These are phyloP conservation scores for Knipowitschia caucasica DNA, from an alignment of 2,797 vertebrate genomes.

Conservation along the genomic window DNA sequence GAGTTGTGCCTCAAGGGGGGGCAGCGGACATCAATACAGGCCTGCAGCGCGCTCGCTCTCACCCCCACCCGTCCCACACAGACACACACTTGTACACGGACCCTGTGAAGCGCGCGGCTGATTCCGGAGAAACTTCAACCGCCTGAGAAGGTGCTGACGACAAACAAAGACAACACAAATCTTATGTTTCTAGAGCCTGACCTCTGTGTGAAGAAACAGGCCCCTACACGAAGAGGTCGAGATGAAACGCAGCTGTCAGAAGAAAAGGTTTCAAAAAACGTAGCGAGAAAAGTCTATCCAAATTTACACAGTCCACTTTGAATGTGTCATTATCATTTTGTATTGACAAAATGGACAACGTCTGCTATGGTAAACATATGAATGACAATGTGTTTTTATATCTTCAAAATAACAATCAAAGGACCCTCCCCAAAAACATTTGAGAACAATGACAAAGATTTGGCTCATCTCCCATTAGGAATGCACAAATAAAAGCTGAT, in stretches of 20 bases:
- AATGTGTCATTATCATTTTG: too few relatives aligned
- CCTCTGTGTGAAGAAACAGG: constrained; percentile 18
- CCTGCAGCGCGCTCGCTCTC: constrained; percentile 65
- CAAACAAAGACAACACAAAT: constrained; percentile 72
- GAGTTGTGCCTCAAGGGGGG: constrained; percentile 67
- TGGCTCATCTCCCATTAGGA: too few relatives aligned
- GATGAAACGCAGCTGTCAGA: background rate
- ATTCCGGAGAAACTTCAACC: constrained; percentile 69
- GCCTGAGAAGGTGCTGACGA: constrained; percentile 77
- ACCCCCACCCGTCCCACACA: constrained; percentile 39
- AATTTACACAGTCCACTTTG: too few relatives aligned
- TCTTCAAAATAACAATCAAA: too few relatives aligned
- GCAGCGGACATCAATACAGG: constrained; percentile 75
- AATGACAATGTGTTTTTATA: too few relatives aligned
- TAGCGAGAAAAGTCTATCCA: background rate
- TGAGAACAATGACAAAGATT: too few relatives aligned
- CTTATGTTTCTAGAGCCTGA: constrained; percentile 64
- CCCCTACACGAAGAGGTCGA: background rate
- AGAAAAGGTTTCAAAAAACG: background rate
- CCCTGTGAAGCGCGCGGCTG: constrained; percentile 57
- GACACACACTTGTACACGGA: constrained; percentile 48
- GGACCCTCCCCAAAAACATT: too few relatives aligned
- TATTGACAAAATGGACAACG: too few relatives aligned
- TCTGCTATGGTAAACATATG: too few relatives aligned
- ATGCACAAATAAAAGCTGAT: background rate